Evolutionary conservation across 2,113 vertebrate species (phyloP).

Genomic region (Apodemus sylvaticus): DNA sequence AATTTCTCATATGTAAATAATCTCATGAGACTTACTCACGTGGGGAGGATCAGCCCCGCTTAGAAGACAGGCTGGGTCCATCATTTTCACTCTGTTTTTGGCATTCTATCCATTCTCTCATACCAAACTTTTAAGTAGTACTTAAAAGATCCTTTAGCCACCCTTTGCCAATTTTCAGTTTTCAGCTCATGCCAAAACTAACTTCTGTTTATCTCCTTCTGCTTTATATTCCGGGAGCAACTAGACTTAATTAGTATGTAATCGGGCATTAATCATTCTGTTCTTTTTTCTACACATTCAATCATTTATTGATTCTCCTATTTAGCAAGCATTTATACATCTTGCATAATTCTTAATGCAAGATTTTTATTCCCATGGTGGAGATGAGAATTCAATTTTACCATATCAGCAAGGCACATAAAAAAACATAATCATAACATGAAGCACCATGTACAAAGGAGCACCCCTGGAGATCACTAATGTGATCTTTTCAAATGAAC

Average conservation of each 20-base stretch:
- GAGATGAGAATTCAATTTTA: conserved; percentile 17
- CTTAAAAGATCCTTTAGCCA: background rate
- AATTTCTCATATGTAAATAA: background rate
- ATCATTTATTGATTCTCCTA: conserved; percentile 17
- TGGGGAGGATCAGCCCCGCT: background rate
- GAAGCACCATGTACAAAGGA: background rate
- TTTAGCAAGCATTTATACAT: conserved; percentile 17
- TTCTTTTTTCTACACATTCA: conserved; percentile 17
- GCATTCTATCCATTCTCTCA: background rate
- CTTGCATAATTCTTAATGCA: conserved; percentile 15
- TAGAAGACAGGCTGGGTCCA: background rate
- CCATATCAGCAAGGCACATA: background rate
- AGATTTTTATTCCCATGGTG: background rate
- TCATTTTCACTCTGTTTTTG: background rate
- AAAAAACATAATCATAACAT: background rate
- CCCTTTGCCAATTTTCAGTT: background rate
- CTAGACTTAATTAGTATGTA: background rate
- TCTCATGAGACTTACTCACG: conserved; percentile 8
- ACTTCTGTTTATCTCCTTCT: background rate
- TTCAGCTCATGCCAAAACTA: background rate
- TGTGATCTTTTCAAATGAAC: conserved; percentile 14
- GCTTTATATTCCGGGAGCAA: background rate
- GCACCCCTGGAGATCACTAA: background rate
- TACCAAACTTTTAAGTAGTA: background rate
- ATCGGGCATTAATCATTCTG: background rate